These are phyloP conservation scores for Leptogaster cylindrica DNA, from an alignment of 2,888 invertebrate species.

Conservation along the genomic window DNA sequence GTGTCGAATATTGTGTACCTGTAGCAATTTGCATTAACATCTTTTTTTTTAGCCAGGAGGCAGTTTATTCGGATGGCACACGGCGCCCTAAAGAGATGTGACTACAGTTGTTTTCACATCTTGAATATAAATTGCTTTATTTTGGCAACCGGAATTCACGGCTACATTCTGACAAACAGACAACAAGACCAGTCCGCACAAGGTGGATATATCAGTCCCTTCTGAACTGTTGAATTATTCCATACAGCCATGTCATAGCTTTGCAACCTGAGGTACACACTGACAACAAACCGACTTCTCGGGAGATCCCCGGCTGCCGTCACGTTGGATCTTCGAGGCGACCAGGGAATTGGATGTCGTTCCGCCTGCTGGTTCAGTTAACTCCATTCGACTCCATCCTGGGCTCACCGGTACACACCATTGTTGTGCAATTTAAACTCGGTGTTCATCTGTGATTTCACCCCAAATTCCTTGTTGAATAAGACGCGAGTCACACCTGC, in stretches of 20 bases:
- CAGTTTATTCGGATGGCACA: constrained; percentile 41
- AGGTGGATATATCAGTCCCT: constrained; percentile 44
- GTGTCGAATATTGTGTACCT: constrained; percentile 41
- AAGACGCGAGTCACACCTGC: constrained; percentile 46
- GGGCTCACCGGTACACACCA: constrained; percentile 27
- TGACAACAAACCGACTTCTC: constrained; percentile 10
- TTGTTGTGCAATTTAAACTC: constrained; percentile 42
- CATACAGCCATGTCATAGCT: constrained; percentile 17
- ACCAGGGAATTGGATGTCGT: constrained; percentile 41
- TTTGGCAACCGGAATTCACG: constrained; percentile 45
- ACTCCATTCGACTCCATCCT: constrained; percentile 36
- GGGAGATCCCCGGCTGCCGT: not conserved
- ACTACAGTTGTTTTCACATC: constrained; percentile 57
- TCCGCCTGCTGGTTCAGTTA: constrained; percentile 42
- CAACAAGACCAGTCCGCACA: constrained; percentile 40
- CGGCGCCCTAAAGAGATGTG: constrained; percentile 45
- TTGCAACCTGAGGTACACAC: constrained; percentile 42
- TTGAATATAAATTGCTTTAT: constrained; percentile 62
- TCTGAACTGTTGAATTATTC: constrained; percentile 42
- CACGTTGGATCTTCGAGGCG: constrained; percentile 12
- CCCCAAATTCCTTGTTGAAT: constrained; percentile 42
- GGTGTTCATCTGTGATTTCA: constrained; percentile 41
- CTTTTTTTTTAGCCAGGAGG: constrained; percentile 1
- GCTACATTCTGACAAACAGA: constrained; percentile 41
- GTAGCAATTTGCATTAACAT: constrained; percentile 47